A percentile compares a stretch with the other conserved stretches of the same genome.
phyloP scores from a whole-genome alignment of 2,797 vertebrate species.

The Monodelphis domestica region DNA sequence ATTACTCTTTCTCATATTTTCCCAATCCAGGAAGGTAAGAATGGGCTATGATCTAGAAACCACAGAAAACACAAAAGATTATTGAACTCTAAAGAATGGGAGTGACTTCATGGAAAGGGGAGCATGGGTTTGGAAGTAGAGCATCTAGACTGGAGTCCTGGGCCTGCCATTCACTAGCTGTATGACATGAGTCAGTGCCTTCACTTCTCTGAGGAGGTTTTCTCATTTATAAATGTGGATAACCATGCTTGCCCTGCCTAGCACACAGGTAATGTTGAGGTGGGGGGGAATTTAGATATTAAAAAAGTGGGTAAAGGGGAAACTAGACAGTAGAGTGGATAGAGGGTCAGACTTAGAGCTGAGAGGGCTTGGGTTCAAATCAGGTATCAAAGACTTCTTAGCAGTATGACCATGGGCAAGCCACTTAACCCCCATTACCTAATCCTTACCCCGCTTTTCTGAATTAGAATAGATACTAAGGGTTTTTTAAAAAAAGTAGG shows the following conservation, averaged over 20 bases:
- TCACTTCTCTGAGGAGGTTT: not conserved
- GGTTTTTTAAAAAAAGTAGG: not conserved
- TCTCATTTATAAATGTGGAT: not conserved
- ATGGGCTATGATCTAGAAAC: not conserved
- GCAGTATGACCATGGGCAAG: too few relatives aligned
- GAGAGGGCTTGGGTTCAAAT: too few relatives aligned
- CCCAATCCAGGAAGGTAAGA: not conserved
- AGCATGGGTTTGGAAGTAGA: not conserved
- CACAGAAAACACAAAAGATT: not conserved
- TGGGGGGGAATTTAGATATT: not conserved
- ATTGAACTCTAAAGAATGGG: not conserved
- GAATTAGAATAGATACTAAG: too few relatives aligned
- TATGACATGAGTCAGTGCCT: not conserved
- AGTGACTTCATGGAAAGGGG: not conserved
- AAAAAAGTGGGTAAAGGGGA: not conserved
- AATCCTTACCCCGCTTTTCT: too few relatives aligned
- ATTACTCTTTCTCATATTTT: not conserved
- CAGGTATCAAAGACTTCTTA: too few relatives aligned
- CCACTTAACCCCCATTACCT: too few relatives aligned
- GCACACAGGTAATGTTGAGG: not conserved
- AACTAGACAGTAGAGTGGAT: too few relatives aligned
- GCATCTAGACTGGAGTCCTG: not conserved
- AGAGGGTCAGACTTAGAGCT: too few relatives aligned
- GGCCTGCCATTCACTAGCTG: not conserved
- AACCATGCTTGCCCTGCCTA: not conserved